Base-by-base conservation (phyloP, 2,797 vertebrate genomes). In the Gadopsis marmoratus region DNA sequence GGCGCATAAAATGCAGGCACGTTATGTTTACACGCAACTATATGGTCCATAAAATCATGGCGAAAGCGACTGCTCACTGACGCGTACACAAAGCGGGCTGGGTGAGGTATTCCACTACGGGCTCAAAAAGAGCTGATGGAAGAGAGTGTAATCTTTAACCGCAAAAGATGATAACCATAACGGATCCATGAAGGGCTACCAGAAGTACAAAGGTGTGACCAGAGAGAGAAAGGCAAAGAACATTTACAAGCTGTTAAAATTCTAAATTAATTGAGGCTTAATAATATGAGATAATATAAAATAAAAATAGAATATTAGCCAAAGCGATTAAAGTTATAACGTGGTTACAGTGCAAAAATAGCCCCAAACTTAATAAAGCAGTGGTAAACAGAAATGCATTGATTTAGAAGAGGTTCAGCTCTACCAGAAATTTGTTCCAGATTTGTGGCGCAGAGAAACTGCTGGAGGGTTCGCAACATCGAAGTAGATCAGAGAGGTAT, bases 1-100 rank as follows among this genome's bases (percentile, higher is more conserved):
- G 16, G 53, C 23, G n/a, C 31, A 76, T 74, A 54, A 81, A 78
- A 68, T 11, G 53, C 9, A 8, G 17, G 35, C 29, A 31, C 43
- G 29, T 47, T 51, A 41, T 23, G 54, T 71, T 77, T 70, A 69
- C 58, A 59, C 33, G n/a, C 31, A 17, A 19, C 29, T 74, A 33
- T 21, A 45, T 5, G 54, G 67, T 5, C 50, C 45, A 79, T 71
- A 43, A 68, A 72, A 51, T 45, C 21, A 37, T 4, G 33, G 7
- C 23, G 51, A 69, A 71, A 73, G 35, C 23, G 2, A 23, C 31
- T 11, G 64, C 35, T 76, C 60, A 37, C 29, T 33, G 60, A 65
- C 37, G 74, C n/a, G n/a, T 26, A n/a, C 16, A 16, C 10, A 63
- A 71, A 83, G 65, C n/a, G 63, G 41, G 79, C 86, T 55, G 64